Evolutionary conservation across 2,113 vertebrate species (phyloP), one percentile per base, ranked within the genome.

Genomic region (Hippopotamus amphibius): DNA sequence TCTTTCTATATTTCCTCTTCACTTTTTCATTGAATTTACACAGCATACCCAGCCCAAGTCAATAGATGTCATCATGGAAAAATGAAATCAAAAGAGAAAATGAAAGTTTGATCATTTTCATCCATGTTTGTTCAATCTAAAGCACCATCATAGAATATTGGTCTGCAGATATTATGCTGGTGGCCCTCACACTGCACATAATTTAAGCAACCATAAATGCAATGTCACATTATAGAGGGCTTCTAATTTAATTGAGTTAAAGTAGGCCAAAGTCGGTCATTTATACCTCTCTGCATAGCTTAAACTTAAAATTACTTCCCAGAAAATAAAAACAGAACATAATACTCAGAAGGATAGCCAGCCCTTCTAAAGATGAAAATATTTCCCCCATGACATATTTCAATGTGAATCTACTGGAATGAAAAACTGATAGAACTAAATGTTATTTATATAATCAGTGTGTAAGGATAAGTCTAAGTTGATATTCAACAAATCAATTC

Each of bases 191-290:
- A 88, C 8, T 61, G 65, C 21, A 16, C 41, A 88, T 96, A 87
- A 96, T 72, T 85, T 88, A 95, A 95, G 48, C 50, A 90, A 46
- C 69, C 28, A 66, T 95, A 97, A 96, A 87, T 90, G 41, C 68
- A 90, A 43, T 90, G 93, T 48, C 93, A 94, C 88, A 84, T 81
- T 95, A 85, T 53, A 95, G 80, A 94, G 48, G 71, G 43, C 71
- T 95, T 94, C 81, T 97, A 97, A 97, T 94, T 94, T 88, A 97
- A 95, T 93, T 97, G 88, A 93, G 50, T 72, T 97, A 95, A 97
- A 94, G 81, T 95, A 97, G 88, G 96, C 48, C 96, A 96, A 90
- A 88, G 46, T 66, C 55, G 0, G 71, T 96, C 76, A 95, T 97
- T 92, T 90, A 81, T 90, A 91, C 85, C 33, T 97, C 46, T 95